Base-by-base conservation (phyloP, 2,888 invertebrate species). In the Lapara coniferarum region DNA sequence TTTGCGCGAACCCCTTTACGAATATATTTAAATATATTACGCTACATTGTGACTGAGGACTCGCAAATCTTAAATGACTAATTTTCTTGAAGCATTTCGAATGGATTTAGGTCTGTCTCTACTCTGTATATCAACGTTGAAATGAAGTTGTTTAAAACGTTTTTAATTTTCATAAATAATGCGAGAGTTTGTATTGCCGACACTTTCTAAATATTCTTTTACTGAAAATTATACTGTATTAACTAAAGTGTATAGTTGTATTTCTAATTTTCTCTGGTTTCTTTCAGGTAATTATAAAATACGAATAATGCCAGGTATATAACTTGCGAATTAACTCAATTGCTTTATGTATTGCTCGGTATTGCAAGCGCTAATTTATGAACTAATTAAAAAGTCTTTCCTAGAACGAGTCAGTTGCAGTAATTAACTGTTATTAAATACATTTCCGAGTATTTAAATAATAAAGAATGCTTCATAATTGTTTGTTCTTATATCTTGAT, bases 1-100 rank as follows among this genome's bases (percentile, higher is more conserved):
- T 79, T 79, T 76, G 16, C 69, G 70, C 70, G 74, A 78, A 78
- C 69, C 75, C 73, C 72, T 84, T 84, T 80, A 81, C 81, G 82
- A 81, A 78, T 81, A 78, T 73, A 70, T 76, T 75, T 74, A 72
- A 66, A 57, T 56, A 68, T 66, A 16, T 52, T 44, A 37, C 59
- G 52, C 51, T 37, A 8, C 59, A 30, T 13, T 59, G 59, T 63
- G 19, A 69, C 19, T 63, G 68, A 69, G 14, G 63, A 52, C 25
- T 59, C 16, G 37, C 13, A 52, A 52, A 68, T 52, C 37, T 52
- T 68, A 63, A 63, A 19, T 49, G 46, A 13, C 49, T 63, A 19
- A 49, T 49, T 63, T 49, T 49, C 19, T 49, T 63, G 63, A 63
- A 59, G 16, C n/a, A 63, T 63, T 63, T 63, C 46, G 49, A 63